Conservation (phyloP, 2,797 vertebrate genomes). For the Notolabrus celidotus region DNA sequence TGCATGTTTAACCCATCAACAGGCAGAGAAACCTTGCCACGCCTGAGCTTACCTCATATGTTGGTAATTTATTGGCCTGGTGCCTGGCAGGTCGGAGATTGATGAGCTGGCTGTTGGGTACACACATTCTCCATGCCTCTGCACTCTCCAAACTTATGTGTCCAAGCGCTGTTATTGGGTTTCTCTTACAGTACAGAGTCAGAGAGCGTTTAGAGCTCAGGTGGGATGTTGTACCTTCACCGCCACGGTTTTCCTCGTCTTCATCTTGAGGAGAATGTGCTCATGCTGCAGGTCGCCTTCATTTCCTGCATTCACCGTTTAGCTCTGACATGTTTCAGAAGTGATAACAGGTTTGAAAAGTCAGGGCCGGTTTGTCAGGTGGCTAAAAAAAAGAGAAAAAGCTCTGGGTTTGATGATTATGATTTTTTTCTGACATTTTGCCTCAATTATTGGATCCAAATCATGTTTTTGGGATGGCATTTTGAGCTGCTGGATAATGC, state of each 20-base stretch:
- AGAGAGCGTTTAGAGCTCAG: conserved; percentile 14
- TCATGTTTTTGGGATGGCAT: conserved; percentile 10
- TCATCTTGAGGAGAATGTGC: conserved; percentile 1
- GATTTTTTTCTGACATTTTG: conserved; percentile 24
- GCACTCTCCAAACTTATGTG: conserved; percentile 18
- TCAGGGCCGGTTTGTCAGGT: background rate
- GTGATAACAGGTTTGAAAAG: conserved; percentile 1
- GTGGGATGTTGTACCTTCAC: conserved; percentile 18
- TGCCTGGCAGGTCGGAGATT: conserved; percentile 49
- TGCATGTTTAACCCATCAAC: conserved; percentile 24
- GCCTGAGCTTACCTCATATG: conserved; percentile 42
- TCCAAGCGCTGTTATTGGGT: conserved; percentile 15
- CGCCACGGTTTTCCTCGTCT: conserved; percentile 23
- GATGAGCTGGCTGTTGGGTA: conserved; percentile 54
- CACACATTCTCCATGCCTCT: conserved; percentile 23
- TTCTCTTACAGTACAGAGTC: conserved; percentile 8
- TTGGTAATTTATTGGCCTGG: conserved; percentile 36
- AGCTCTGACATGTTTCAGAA: background rate
- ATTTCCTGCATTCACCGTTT: conserved; percentile 8
- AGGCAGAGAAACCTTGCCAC: conserved; percentile 16
- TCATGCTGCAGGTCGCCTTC: background rate
- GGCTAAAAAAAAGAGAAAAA: background rate
- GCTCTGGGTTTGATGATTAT: background rate
- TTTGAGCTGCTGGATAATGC: conserved; percentile 24
- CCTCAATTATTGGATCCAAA: conserved; percentile 13